Percentiles rank a stretch among this genome's conserved stretches.
Evolutionary conservation across 1,140 invertebrate genomes (phyloP).

Genomic region (Euglossa dilemma): DNA sequence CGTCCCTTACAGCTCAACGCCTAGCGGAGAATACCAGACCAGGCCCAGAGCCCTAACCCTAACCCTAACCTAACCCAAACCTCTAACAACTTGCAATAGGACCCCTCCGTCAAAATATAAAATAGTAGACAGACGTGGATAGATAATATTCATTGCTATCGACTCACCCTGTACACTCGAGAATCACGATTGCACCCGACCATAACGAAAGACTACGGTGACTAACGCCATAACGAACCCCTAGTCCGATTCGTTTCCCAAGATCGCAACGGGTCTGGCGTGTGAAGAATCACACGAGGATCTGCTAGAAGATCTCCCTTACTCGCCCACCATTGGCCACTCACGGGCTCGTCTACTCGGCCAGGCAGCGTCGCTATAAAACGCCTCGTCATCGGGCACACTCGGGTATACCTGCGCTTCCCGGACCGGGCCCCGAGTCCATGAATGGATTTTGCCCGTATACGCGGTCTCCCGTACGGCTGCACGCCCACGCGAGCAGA

Average conservation of each 20-base stretch:
- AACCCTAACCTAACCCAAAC: too few relatives aligned
- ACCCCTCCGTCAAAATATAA: too few relatives aligned
- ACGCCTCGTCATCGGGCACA: background rate
- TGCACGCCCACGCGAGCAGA: slow-evolving; percentile 19
- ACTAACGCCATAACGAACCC: slow-evolving; percentile 11
- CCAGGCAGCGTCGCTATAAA: background rate
- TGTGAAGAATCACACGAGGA: background rate
- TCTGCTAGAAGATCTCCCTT: too few relatives aligned
- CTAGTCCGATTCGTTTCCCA: background rate
- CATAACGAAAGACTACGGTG: slow-evolving; percentile 24
- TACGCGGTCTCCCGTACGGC: background rate
- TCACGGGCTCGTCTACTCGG: too few relatives aligned
- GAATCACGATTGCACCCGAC: background rate
- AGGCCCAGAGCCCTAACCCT: too few relatives aligned
- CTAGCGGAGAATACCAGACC: too few relatives aligned
- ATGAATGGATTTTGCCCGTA: slow-evolving; percentile 41
- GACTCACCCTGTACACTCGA: too few relatives aligned
- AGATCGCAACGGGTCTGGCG: too few relatives aligned
- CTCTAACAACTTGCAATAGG: too few relatives aligned
- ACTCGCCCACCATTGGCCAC: background rate
- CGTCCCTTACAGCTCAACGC: too few relatives aligned
- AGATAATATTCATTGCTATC: too few relatives aligned
- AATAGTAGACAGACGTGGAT: too few relatives aligned
- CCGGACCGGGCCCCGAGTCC: background rate
- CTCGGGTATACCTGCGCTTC: background rate